Evolutionary conservation across 2,797 vertebrate species (phyloP).

Genomic region (Lateolabrax maculatus): DNA sequence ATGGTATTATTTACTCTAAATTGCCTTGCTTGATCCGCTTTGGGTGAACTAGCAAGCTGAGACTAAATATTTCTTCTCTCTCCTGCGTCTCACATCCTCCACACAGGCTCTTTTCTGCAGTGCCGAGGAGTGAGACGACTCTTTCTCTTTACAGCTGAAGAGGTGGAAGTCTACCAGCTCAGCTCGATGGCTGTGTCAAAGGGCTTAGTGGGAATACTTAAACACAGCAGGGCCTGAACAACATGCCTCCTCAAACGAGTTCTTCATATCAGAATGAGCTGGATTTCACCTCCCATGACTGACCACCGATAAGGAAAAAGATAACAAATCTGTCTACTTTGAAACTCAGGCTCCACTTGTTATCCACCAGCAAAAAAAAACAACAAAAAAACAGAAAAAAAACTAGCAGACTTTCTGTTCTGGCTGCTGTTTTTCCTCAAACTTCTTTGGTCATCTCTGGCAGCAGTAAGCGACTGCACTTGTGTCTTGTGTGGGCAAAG

Average conservation of each 20-base stretch:
- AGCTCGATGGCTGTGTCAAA: constrained; percentile 63
- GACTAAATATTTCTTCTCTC: constrained; percentile 66
- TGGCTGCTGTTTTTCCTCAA: constrained; percentile 11
- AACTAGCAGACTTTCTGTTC: constrained; percentile 9
- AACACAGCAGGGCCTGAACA: constrained; percentile 64
- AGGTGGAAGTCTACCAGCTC: constrained; percentile 43
- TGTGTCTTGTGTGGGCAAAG: constrained; percentile 45
- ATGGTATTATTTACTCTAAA: constrained; percentile 81
- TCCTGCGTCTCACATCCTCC: constrained; percentile 42
- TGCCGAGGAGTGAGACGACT: constrained; percentile 31
- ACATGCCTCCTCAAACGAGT: constrained; percentile 48
- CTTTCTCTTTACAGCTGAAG: constrained; percentile 54
- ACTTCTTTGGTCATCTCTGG: constrained; percentile 48
- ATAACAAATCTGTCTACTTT: constrained; percentile 17
- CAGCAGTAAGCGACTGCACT: constrained; percentile 17
- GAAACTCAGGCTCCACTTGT: constrained; percentile 25
- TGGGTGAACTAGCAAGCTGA: constrained; percentile 66
- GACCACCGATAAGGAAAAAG: constrained; percentile 33
- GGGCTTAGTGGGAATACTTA: constrained; percentile 47
- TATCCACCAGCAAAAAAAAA: constrained; percentile 15
- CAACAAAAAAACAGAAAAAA: constrained; percentile 30
- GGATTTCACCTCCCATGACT: constrained; percentile 29
- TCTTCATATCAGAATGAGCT: constrained; percentile 41
- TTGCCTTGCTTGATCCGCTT: constrained; percentile 67
- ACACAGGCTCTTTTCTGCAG: constrained; percentile 50